A percentile compares a stretch with the other conserved stretches of the same genome.
Evolutionary conservation across 1,140 invertebrate species (phyloP).

Genomic region (Nasonia longicornis): DNA sequence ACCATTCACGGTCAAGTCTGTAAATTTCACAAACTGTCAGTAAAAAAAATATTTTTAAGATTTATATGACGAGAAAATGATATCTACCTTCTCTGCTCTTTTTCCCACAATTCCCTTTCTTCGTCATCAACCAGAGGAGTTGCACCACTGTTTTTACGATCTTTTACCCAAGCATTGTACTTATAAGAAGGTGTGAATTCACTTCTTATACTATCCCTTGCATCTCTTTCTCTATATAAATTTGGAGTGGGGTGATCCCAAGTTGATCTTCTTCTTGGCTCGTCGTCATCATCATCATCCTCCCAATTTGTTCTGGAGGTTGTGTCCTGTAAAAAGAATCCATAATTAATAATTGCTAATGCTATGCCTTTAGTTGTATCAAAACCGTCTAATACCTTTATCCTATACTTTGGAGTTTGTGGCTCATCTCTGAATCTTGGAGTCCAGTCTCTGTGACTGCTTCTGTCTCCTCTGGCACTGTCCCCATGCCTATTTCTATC

Average conservation of each 20-base stretch:
- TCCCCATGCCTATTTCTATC: conserved; percentile 50
- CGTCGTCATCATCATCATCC: conserved; percentile 84
- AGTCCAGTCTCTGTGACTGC: conserved; percentile 48
- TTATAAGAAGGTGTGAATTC: conserved; percentile 90
- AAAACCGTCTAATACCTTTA: conserved; percentile 52
- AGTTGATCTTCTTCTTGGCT: conserved; percentile 77
- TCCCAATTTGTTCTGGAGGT: conserved; percentile 89
- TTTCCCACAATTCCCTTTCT: conserved; percentile 88
- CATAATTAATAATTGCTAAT: background rate
- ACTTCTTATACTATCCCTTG: conserved; percentile 70
- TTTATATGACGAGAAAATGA: background rate
- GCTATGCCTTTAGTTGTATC: background rate
- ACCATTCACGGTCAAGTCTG: conserved; percentile 96
- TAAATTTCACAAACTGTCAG: conserved; percentile 35
- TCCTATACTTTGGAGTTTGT: conserved; percentile 76
- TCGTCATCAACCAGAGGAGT: conserved; percentile 76
- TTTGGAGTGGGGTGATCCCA: conserved; percentile 95
- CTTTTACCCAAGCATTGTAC: conserved; percentile 83
- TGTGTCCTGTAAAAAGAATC: conserved; percentile 71
- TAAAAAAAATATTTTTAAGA: conserved; percentile 8
- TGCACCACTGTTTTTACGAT: conserved; percentile 74
- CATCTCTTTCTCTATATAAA: conserved; percentile 66
- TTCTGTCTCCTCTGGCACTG: conserved; percentile 52
- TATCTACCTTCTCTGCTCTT: conserved; percentile 81
- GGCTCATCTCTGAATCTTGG: conserved; percentile 73